Evolutionary conservation across 2,797 vertebrate genomes (phyloP), one percentile per base, ranked within the genome.

Genomic region (Bradypus variegatus): DNA sequence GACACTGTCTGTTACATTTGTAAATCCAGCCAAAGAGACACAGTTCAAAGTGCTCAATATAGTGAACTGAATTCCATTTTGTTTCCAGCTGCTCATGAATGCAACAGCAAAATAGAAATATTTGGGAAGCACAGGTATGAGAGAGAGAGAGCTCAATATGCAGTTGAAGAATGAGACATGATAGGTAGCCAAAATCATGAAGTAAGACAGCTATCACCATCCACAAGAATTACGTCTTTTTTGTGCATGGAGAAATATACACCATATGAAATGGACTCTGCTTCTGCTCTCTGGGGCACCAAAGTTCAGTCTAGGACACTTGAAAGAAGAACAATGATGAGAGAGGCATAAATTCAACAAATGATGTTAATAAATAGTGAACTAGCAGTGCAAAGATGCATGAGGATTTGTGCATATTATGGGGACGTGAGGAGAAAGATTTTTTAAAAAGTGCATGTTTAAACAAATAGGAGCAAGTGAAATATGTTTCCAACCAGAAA

Each of bases 1-100:
- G 36, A 82, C 14, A 90, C 50, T 36, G 38, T 81, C 33, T 72
- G 62, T 45, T 75, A 69, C 67, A 69, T 80, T 91, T 94, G 87
- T 55, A 70, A 95, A 91, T 79, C 38, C 38, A 92, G 64, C 58
- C 90, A 94, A 76, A 93, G 14, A 94, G 38, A 88, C 21, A 67
- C 67, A 69, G 70, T 87, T 94, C 75, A 81, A 50, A 81, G 69
- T 33, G 19, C 38, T 70, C 48, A 53, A 36, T 16, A 62, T 4
- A 85, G 23, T n/a, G 41, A 86, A 87, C 15, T 76, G 18, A 75
- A 93, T 91, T 76, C 72, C 29, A 41, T 78, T 86, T 41, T 90
- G 16, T 78, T 88, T 89, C 84, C 53, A 93, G 67, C 72, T 94
- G 80, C 33, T 87, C 48, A 76, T 36, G 77, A 89, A 79, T 5